phyloP scores from a whole-genome alignment of 1,140 invertebrate species.

The Musca vetustissima region DNA sequence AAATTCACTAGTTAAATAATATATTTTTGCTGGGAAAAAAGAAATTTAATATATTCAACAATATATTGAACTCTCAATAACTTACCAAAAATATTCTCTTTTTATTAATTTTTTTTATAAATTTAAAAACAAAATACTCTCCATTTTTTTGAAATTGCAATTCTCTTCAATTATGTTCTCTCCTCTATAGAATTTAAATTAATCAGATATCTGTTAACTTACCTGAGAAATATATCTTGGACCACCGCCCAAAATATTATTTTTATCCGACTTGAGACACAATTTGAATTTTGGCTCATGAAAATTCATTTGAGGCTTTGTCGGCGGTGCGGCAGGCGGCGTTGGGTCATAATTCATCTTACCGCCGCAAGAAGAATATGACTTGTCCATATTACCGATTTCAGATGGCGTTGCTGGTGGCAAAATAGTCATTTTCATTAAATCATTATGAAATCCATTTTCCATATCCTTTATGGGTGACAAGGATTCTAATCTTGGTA shows the following conservation, averaged over 20 bases:
- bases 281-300: neutral
- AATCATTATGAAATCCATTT: neutral
- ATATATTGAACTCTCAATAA: too few species aligned
- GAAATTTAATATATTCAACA: too few species aligned
- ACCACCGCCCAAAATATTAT: conserved; percentile 8
- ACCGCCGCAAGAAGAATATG: too few species aligned
- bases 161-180: neutral
- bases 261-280: neutral
- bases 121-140: too few species aligned
- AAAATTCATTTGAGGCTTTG: too few species aligned
- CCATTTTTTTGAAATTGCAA: conserved; percentile 8
- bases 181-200: neutral
- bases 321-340: too few species aligned
- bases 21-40: too few species aligned
- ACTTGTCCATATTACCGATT: too few species aligned
- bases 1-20: too few species aligned
- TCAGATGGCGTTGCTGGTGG: neutral
- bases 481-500: conserved; percentile 49
- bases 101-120: too few species aligned
- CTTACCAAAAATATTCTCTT: too few species aligned
- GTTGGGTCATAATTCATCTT: too few species aligned
- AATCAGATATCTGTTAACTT: conserved; percentile 1
- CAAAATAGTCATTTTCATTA: neutral
- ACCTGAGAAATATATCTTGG: conserved; percentile 26
- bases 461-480: conserved; percentile 44